A percentile compares a stretch with the other conserved stretches of the same genome.
Evolutionary conservation across 2,888 invertebrate species (phyloP).

Genomic region (Ctena decussata): DNA sequence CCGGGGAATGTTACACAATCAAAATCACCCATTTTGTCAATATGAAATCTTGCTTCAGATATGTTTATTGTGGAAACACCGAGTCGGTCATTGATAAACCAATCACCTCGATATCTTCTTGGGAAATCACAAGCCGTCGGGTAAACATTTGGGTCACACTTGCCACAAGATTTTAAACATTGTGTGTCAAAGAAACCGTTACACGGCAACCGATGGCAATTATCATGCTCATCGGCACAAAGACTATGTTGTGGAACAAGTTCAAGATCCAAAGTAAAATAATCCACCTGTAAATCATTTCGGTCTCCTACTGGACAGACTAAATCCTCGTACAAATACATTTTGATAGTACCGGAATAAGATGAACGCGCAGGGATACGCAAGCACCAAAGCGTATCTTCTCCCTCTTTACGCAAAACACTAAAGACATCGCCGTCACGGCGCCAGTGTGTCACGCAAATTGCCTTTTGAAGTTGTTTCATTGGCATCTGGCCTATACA

Average conservation of each 20-base stretch:
- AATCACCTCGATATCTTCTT: constrained; percentile 66
- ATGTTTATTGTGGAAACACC: constrained; percentile 59
- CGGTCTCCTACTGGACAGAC: constrained; percentile 43
- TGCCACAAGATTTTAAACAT: constrained; percentile 78
- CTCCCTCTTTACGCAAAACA: constrained; percentile 67
- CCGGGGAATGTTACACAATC: constrained; percentile 71
- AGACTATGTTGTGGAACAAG: constrained; percentile 65
- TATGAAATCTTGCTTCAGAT: constrained; percentile 60
- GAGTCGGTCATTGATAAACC: constrained; percentile 64
- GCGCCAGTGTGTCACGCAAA: constrained; percentile 76
- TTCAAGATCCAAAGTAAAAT: constrained; percentile 69
- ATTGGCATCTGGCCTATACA: constrained; percentile 73
- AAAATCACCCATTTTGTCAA: constrained; percentile 73
- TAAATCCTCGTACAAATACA: constrained; percentile 74
- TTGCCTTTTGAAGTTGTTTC: constrained; percentile 68
- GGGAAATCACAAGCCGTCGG: constrained; percentile 75
- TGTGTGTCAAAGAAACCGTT: constrained; percentile 68
- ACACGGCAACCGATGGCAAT: constrained; percentile 75
- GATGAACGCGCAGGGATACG: constrained; percentile 65
- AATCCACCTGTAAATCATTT: constrained; percentile 32
- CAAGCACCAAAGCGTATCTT: constrained; percentile 72
- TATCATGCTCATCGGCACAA: constrained; percentile 80
- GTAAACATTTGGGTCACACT: constrained; percentile 69
- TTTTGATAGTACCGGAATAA: constrained; percentile 36
- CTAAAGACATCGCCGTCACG: constrained; percentile 69